Conservation (phyloP, 2,797 vertebrate genomes). For the Falco rusticolus region DNA sequence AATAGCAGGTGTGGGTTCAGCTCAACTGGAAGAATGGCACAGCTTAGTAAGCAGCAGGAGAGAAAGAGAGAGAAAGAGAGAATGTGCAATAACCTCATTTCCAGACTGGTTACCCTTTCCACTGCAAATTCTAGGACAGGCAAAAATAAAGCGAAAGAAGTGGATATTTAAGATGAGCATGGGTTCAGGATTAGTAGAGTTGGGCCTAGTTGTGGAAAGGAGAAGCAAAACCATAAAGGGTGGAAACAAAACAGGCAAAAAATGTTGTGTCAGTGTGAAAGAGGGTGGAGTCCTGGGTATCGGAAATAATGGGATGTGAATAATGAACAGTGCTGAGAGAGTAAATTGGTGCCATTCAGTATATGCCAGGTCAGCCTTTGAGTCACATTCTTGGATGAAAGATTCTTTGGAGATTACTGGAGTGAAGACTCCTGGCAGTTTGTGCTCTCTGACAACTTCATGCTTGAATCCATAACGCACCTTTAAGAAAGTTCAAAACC, state of each 20-base stretch:
- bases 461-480: not conserved
- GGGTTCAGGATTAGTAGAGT: not conserved
- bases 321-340: not conserved
- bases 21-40: slow-evolving; percentile 41
- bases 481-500: not conserved
- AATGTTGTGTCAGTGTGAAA: not conserved
- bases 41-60: slow-evolving; percentile 59
- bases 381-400: not conserved
- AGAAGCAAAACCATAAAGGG: not conserved
- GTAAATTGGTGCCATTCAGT: not conserved
- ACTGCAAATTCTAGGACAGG: slow-evolving; percentile 42
- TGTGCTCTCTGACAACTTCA: not conserved
- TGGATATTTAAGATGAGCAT: not conserved
- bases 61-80: slow-evolving; percentile 11
- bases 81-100: slow-evolving; percentile 58
- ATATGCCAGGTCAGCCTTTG: not conserved
- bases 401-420: not conserved
- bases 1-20: slow-evolving; percentile 69
- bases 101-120: slow-evolving; percentile 36
- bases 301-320: not conserved
- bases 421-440: not conserved
- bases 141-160: not conserved
- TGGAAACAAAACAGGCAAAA: not conserved
- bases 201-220: not conserved
- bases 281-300: not conserved